These are phyloP conservation scores for Harlomillsia oculata DNA, from an alignment of 1,140 invertebrate species.

Conservation along the genomic window DNA sequence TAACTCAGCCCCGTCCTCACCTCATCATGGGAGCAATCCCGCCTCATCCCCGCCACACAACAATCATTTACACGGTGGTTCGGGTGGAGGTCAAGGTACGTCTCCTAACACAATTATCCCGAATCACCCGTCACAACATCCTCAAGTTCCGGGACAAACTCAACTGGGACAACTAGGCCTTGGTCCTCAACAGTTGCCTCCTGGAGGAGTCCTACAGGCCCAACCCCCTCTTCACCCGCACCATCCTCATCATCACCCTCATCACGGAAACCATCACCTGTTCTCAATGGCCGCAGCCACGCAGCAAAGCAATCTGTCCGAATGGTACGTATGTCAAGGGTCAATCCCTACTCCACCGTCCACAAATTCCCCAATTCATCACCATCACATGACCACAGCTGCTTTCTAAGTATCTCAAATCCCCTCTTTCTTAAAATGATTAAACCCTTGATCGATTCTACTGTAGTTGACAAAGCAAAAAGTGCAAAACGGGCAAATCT, in stretches of 20 bases:
- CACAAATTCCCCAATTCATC: conserved; percentile 36
- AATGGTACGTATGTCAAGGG: conserved; percentile 35
- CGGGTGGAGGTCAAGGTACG: conserved; percentile 12
- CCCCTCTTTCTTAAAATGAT: too few relatives aligned
- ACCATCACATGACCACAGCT: conserved; percentile 36
- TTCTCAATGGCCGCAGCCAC: conserved; percentile 32
- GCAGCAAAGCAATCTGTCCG: conserved; percentile 33
- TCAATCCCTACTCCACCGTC: conserved; percentile 35
- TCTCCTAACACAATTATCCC: conserved; percentile 32
- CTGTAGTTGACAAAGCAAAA: too few relatives aligned
- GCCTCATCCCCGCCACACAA: conserved; percentile 26
- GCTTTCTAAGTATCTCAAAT: conserved; percentile 26
- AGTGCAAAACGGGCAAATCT: too few relatives aligned
- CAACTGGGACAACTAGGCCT: conserved; percentile 17
- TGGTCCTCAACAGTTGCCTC: conserved; percentile 22
- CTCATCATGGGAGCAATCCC: conserved; percentile 31
- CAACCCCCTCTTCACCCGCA: conserved; percentile 28
- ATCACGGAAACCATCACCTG: conserved; percentile 29
- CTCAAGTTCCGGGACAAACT: conserved; percentile 16
- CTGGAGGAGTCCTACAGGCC: conserved; percentile 22
- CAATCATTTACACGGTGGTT: conserved; percentile 29
- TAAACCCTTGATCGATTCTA: too few relatives aligned
- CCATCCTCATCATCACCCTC: conserved; percentile 25
- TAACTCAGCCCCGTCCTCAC: conserved; percentile 29
- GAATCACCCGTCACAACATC: conserved; percentile 15